Evolutionary conservation across 2,888 invertebrate genomes (phyloP), one percentile per base, ranked within the genome.

Genomic region (Sycophila texana): DNA sequence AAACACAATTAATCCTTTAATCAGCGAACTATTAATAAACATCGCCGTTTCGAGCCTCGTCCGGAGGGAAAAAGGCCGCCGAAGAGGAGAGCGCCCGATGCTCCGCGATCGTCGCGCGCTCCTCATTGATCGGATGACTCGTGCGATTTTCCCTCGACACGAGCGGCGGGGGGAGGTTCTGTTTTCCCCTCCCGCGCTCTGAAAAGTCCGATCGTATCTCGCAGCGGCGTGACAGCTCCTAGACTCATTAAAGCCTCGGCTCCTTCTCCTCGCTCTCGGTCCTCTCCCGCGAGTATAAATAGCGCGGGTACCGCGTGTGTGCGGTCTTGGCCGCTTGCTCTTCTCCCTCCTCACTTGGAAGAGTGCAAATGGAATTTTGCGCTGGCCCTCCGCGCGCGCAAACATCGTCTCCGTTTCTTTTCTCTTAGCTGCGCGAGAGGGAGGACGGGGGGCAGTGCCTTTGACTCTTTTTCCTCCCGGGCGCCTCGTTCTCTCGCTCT

Each of bases 161-260:
- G 53, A n/a, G n/a, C n/a, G 4, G 51, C 51, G 51, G 39, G n/a
- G n/a, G 18, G 70, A 22, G 53, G 20, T 74, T 51, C 65, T 63
- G 66, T 57, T 73, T 16, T 72, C 65, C 53, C 57, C 49, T 53
- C 73, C 18, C 18, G n/a, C 47, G 58, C 12, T 14, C 51, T 55
- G 30, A 74, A 79, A 76, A 72, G 82, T 76, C 82, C 81, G 87
- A 87, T 87, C 87, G 87, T 88, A 88, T 86, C 88, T 88, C 87
- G 86, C 85, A n/a, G 84, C 83, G 81, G 82, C 83, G 84, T 85
- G 87, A 88, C 89, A 87, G 87, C 86, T 86, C 86, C 87, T 88
- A 88, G 89, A 89, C 88, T 88, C 89, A 87, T 89, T 90, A 89
- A 80, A 88, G 39, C 26, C 26, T 26, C 47, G 26, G 53, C n/a